Evolutionary conservation across 2,797 vertebrate species (phyloP).

Genomic region (Philypnodon macrostomus): DNA sequence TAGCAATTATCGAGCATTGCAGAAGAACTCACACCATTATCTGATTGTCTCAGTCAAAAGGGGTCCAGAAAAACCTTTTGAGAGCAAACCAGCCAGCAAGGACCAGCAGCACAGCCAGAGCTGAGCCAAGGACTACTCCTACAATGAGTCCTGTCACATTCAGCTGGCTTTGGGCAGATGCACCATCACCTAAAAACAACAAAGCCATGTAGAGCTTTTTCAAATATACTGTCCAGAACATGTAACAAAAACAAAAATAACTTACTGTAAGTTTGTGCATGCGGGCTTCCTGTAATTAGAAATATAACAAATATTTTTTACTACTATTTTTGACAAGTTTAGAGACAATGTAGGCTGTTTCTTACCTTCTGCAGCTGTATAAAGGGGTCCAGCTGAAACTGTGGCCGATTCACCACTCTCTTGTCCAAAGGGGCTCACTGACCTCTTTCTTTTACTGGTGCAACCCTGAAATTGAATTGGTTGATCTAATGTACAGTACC

Average conservation of each 20-base stretch:
- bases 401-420: constrained; percentile 59
- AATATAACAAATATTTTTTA: neutral
- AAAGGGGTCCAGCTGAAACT: constrained; percentile 71
- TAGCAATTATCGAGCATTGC: no score
- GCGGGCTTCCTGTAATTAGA: constrained; percentile 16
- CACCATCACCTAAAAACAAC: constrained; percentile 35
- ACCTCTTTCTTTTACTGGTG: constrained; percentile 58
- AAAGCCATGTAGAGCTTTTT: no score
- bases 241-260: constrained; percentile 8
- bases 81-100: constrained; percentile 68
- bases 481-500: no score
- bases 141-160: constrained; percentile 56
- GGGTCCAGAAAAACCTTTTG: constrained; percentile 60
- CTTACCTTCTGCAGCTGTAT: constrained; percentile 47
- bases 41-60: constrained; percentile 43
- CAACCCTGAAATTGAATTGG: constrained; percentile 60
- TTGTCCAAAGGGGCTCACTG: constrained; percentile 54
- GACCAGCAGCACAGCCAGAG: constrained; percentile 54
- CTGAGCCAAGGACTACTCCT: constrained; percentile 62
- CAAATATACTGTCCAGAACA: no score
- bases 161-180: constrained; percentile 8
- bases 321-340: neutral
- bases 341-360: neutral
- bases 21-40: constrained; percentile 8
- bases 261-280: constrained; percentile 50